A percentile compares a stretch with the other conserved stretches of the same genome.
phyloP scores from a whole-genome alignment of 2,888 invertebrate genomes.

The Microctonus hyperodae region DNA sequence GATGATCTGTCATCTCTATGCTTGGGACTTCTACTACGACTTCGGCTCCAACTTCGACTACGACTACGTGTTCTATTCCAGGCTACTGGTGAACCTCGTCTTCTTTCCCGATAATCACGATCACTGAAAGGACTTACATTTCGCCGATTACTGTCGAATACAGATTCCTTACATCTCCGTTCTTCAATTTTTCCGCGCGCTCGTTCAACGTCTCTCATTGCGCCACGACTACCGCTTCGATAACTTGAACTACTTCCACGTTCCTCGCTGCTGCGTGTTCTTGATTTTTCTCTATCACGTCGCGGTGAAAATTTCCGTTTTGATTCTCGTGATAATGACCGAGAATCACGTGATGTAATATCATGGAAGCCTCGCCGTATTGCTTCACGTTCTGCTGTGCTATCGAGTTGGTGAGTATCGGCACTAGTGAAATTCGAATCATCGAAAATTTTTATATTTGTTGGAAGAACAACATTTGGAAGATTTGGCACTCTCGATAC shows the following conservation, averaged over 20 bases:
- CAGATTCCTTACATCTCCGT: constrained; percentile 34
- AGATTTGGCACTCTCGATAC: neutral
- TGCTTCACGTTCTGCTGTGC: constrained; percentile 11
- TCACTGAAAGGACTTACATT: constrained; percentile 45
- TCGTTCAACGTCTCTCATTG: constrained; percentile 39
- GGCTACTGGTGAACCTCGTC: constrained; percentile 46
- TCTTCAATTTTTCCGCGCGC: constrained; percentile 36
- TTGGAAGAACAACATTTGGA: neutral
- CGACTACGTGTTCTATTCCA: constrained; percentile 53
- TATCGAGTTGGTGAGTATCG: neutral
- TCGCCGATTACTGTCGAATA: constrained; percentile 15
- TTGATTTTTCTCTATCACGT: constrained; percentile 46
- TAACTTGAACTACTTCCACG: constrained; percentile 34
- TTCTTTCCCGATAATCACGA: constrained; percentile 41
- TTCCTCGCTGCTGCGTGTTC: constrained; percentile 38
- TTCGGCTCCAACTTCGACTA: constrained; percentile 50
- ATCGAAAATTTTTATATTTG: neutral
- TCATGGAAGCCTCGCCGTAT: constrained; percentile 12
- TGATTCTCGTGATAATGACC: constrained; percentile 45
- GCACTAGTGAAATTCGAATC: neutral
- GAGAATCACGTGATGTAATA: constrained; percentile 25
- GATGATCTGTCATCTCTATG: constrained; percentile 45
- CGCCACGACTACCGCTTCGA: constrained; percentile 36
- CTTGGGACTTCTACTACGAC: constrained; percentile 56
- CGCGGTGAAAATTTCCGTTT: constrained; percentile 47